Conservation (phyloP, 2,797 vertebrate species). For the Tadarida brasiliensis region DNA sequence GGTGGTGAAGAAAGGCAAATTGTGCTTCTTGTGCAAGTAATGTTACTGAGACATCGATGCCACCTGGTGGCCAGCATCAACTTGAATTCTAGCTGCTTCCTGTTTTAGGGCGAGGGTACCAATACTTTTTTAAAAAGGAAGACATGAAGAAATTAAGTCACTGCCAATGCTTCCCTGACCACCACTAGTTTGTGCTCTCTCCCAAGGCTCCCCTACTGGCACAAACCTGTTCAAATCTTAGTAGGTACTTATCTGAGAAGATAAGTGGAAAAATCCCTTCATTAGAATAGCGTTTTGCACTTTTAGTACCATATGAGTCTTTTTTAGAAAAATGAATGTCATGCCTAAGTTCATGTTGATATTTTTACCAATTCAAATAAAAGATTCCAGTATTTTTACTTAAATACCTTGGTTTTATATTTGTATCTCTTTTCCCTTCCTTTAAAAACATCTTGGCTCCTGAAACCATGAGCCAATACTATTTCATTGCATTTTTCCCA, state of each 20-base stretch:
- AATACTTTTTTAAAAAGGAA: not conserved
- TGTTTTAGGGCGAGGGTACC: not conserved
- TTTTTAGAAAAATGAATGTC: conserved; percentile 59
- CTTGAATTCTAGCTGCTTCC: not conserved
- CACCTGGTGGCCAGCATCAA: conserved; percentile 64
- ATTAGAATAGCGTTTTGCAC: not conserved
- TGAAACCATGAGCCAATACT: not conserved
- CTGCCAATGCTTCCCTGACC: not conserved
- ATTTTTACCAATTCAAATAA: conserved; percentile 56
- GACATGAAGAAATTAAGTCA: not conserved
- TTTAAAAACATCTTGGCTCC: conserved; percentile 1
- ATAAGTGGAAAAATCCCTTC: not conserved
- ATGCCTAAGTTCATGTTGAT: not conserved
- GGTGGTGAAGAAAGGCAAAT: no score
- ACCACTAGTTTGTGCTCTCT: not conserved
- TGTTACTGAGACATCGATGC: conserved; percentile 35
- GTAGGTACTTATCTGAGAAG: not conserved
- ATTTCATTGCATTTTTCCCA: not conserved
- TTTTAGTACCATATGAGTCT: not conserved
- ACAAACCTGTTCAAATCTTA: not conserved
- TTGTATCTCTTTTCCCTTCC: conserved; percentile 3
- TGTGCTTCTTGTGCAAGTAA: not conserved
- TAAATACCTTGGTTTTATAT: conserved; percentile 36
- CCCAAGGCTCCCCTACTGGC: not conserved
- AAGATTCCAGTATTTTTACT: conserved; percentile 40